Percentiles rank a stretch among this genome's conserved stretches.
Conservation (phyloP, 2,888 invertebrate genomes). For the Ganaspis brasiliensis region DNA sequence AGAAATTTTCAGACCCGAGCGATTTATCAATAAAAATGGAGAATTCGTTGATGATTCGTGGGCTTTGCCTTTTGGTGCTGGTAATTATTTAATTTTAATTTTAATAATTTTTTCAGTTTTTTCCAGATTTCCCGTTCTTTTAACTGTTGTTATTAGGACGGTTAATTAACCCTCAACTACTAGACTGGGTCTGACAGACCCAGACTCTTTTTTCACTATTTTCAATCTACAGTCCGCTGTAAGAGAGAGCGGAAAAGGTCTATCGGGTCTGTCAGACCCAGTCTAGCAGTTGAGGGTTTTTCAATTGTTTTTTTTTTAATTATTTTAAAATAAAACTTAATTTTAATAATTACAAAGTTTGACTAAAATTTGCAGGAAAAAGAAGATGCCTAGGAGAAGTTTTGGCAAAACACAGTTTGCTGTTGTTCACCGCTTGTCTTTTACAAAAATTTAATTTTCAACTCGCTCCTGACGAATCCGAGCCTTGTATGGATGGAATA, state of each 20-base stretch:
- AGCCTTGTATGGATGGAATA: constrained; percentile 84
- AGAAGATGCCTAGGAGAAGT: constrained; percentile 91
- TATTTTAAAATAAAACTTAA: no score
- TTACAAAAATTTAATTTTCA: constrained; percentile 87
- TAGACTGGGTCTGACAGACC: no score
- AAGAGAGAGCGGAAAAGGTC: no score
- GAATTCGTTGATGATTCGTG: constrained; percentile 72
- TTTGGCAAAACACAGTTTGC: constrained; percentile 88
- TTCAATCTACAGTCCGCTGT: no score
- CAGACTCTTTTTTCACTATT: no score
- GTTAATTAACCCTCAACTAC: no score
- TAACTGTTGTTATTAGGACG: no score
- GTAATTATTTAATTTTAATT: constrained; percentile 54
- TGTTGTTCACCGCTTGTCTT: constrained; percentile 87
- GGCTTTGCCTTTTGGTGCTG: constrained; percentile 69
- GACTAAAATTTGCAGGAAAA: constrained; percentile 79
- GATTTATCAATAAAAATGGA: constrained; percentile 86
- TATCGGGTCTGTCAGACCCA: no score
- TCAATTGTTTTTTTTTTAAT: no score
- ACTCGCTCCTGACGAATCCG: constrained; percentile 83
- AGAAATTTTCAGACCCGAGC: constrained; percentile 87
- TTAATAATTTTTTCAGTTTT: constrained; percentile 27
- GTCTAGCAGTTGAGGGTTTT: no score
- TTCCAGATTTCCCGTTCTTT: no score
- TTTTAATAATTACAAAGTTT: constrained; percentile 18